phyloP scores from a whole-genome alignment of 2,113 vertebrate species.

The Cyanocitta stelleri region DNA sequence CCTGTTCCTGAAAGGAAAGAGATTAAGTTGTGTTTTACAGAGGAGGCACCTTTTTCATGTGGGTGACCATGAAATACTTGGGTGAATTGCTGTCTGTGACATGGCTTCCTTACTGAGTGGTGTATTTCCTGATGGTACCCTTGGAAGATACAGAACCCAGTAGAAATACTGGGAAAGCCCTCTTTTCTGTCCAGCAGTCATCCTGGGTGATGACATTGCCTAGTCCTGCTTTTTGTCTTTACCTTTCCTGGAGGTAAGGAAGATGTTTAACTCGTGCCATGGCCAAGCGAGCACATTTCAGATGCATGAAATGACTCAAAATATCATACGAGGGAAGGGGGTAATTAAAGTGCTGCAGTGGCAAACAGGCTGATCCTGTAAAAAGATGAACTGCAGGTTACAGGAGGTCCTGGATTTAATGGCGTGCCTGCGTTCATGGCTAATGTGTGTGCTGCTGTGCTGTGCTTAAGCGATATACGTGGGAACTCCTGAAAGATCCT shows the following conservation, averaged over 20 bases:
- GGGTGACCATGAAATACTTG: background rate
- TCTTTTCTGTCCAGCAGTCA: background rate
- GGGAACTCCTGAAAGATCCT: constrained; percentile 50
- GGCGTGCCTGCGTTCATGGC: background rate
- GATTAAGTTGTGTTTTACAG: background rate
- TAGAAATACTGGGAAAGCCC: background rate
- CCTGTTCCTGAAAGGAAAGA: background rate
- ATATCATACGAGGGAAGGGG: background rate
- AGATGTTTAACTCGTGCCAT: background rate
- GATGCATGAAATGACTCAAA: background rate
- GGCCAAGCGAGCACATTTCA: background rate
- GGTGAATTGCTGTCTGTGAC: background rate
- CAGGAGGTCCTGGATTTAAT: constrained; percentile 7
- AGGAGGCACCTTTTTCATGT: background rate
- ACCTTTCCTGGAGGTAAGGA: background rate
- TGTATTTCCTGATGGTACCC: background rate
- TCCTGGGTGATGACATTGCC: background rate
- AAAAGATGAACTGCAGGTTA: background rate
- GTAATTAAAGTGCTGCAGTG: background rate
- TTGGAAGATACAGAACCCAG: background rate
- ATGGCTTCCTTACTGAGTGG: background rate
- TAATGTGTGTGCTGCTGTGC: background rate
- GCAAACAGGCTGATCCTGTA: background rate
- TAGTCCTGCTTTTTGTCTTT: background rate
- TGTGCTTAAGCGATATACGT: constrained; percentile 33